Conservation (phyloP, 2,797 vertebrate genomes). For the Gorsachius magnificus region DNA sequence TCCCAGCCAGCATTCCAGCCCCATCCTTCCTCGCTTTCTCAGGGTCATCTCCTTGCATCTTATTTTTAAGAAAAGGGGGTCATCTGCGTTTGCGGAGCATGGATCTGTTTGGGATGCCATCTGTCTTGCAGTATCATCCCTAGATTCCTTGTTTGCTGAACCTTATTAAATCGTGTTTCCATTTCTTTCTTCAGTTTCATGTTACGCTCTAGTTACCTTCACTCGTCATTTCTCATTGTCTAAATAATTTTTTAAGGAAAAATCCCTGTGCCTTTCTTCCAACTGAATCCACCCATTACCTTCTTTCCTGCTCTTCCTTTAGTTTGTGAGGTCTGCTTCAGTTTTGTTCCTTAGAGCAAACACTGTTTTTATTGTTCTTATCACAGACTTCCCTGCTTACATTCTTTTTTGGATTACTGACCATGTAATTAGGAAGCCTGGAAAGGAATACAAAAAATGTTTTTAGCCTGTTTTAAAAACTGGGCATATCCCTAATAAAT, state of each 20-base stretch:
- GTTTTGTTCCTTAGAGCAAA: not conserved
- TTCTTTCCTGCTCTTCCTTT: not conserved
- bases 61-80: slow-evolving; percentile 4
- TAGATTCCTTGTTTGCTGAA: not conserved
- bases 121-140: not conserved
- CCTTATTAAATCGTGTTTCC: not conserved
- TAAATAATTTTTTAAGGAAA: not conserved
- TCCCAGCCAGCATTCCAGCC: not conserved
- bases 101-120: slow-evolving; percentile 1
- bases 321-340: not conserved
- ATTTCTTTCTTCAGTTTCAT: not conserved
- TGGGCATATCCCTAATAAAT: not conserved
- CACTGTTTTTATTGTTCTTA: not conserved
- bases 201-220: not conserved
- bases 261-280: not conserved
- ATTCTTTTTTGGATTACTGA: not conserved
- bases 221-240: not conserved
- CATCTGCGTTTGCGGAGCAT: slow-evolving; percentile 5
- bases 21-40: slow-evolving; percentile 3
- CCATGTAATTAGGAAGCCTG: not conserved
- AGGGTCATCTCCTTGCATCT: slow-evolving; percentile 8
- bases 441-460: not conserved
- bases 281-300: not conserved
- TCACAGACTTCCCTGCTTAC: not conserved
- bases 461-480: slow-evolving; percentile 44